These are phyloP conservation scores for Diachrysia chrysitis DNA, from an alignment of 2,888 invertebrate genomes.

Conservation along the genomic window DNA sequence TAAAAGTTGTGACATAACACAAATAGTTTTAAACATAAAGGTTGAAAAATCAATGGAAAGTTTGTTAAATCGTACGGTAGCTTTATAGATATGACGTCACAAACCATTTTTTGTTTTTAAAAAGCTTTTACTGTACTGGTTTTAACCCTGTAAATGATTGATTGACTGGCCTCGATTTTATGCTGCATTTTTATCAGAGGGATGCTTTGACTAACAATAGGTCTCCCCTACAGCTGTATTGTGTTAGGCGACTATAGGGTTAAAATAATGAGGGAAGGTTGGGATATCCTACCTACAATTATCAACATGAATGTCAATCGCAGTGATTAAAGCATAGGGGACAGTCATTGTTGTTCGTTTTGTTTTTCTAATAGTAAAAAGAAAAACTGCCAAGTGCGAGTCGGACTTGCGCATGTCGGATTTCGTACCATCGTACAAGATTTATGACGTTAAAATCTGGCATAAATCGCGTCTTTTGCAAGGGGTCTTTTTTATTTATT, in stretches of 20 bases:
- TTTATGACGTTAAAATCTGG: too few relatives aligned
- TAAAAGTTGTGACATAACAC: constrained; percentile 11
- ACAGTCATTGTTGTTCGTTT: background rate
- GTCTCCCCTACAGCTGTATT: constrained; percentile 4
- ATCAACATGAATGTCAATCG: background rate
- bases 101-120: background rate
- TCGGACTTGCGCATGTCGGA: too few relatives aligned
- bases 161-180: background rate
- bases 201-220: background rate
- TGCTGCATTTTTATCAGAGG: constrained; percentile 4
- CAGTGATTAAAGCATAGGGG: background rate
- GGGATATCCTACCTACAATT: background rate
- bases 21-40: constrained; percentile 23
- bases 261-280: background rate
- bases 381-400: too few relatives aligned
- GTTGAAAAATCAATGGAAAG: constrained; percentile 7
- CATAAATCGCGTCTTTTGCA: too few relatives aligned
- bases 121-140: background rate
- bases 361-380: background rate
- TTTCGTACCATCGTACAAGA: too few relatives aligned
- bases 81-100: background rate
- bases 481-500: too few relatives aligned
- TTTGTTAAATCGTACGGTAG: constrained; percentile 23
- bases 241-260: background rate
- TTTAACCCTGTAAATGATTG: constrained; percentile 5